A percentile compares a stretch with the other conserved stretches of the same genome.
These are phyloP conservation scores for Phengaris alcon DNA, from an alignment of 2,888 invertebrate species.

Conservation along the genomic window DNA sequence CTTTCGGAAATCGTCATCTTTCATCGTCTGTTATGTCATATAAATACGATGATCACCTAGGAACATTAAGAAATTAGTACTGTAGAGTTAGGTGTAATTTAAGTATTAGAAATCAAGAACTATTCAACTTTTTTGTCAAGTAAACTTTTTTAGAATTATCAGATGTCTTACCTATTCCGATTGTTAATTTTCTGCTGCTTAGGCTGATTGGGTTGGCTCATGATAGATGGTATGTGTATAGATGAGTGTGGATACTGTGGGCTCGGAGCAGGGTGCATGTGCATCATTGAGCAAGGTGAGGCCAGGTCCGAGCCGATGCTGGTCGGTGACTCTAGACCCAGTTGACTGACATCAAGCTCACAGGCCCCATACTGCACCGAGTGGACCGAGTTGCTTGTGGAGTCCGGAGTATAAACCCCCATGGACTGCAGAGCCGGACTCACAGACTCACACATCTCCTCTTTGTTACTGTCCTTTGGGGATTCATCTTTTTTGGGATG, in stretches of 20 bases:
- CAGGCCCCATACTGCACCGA: constrained; percentile 88
- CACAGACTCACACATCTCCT: constrained; percentile 69
- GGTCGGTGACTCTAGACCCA: constrained; percentile 92
- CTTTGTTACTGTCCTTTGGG: constrained; percentile 62
- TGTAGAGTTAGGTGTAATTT: too few species aligned
- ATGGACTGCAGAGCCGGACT: constrained; percentile 86
- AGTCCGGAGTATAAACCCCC: constrained; percentile 92
- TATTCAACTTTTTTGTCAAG: too few species aligned
- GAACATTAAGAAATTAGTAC: too few species aligned
- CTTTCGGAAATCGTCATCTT: too few species aligned
- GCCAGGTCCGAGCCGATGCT: constrained; percentile 92
- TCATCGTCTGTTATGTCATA: too few species aligned
- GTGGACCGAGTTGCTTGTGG: constrained; percentile 89
- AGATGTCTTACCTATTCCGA: constrained; percentile 60
- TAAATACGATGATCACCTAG: too few species aligned
- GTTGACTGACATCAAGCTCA: constrained; percentile 89
- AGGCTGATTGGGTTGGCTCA: constrained; percentile 73
- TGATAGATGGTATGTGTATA: constrained; percentile 73
- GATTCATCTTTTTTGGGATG: constrained; percentile 66
- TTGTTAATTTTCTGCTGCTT: constrained; percentile 76
- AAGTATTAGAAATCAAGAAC: too few species aligned
- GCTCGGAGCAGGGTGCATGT: constrained; percentile 70
- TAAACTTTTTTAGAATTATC: not conserved
- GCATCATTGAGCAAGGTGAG: constrained; percentile 87
- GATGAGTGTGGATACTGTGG: constrained; percentile 81